Base-by-base conservation (phyloP, 2,797 vertebrate genomes). In the Poeciliopsis gracilis region DNA sequence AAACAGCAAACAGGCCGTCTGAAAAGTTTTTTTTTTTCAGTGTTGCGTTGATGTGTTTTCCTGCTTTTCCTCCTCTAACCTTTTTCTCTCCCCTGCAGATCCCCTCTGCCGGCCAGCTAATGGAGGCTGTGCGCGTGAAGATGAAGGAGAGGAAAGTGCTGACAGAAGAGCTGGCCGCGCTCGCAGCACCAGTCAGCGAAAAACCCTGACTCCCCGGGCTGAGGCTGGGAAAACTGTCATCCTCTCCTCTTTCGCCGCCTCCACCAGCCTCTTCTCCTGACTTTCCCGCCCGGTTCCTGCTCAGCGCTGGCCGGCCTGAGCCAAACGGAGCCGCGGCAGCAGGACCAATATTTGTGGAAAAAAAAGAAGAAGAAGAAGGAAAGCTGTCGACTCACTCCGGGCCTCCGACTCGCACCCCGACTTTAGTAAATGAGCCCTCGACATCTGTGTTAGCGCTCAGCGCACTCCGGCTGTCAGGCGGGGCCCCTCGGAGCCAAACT, bases 121-220 rank as follows among this genome's bases (percentile, higher is more conserved):
- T 97, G 95, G 96, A 97, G 94, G 95, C 96, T 82, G 55, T 99
- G 89, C 90, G 95, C 88, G 94, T 96, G 94, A 98, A 98, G 96
- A 96, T 98, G 96, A 96, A 96, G 95, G 97, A 98, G 94, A 96
- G 95, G 93, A 97, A 96, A 92, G 96, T 96, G 92, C 96, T 98
- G 87, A 89, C 95, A 91, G 97, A 98, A 96, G 96, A 96, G 88
- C 97, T 96, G 91, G 95, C 93, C 88, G 91, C 89, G 91, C 93
- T 97, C 78, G 80, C 93, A 94, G 96, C 95, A 94, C 91, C 94
- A 87, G 89, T 86, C 92, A 92, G 90, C 93, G 93, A 95, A 95
- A 94, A 93, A 84, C 87, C 87, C 91, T 95, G 94, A 95, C 94
- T 94, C 92, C 93, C 93, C 84, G 92, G 93, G 93, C 94, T 92